Conservation (phyloP, 2,113 vertebrate genomes). For the Gymnogyps californianus region DNA sequence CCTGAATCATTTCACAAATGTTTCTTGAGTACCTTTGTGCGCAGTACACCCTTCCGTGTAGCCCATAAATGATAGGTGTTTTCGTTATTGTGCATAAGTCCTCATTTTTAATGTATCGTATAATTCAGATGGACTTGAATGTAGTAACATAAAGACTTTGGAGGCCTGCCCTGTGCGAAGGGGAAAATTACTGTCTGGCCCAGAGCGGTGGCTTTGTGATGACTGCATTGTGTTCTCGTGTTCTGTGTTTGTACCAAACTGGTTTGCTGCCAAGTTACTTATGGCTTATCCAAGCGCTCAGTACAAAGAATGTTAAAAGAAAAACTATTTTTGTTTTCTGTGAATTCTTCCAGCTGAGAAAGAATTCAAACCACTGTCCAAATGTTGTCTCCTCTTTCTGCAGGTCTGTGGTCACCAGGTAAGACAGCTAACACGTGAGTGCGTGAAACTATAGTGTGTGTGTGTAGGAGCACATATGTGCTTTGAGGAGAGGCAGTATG, state of each 20-base stretch:
- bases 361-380: not conserved
- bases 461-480: not conserved
- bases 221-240: conserved; percentile 20
- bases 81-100: not conserved
- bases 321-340: conserved; percentile 32
- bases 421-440: not conserved
- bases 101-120: not conserved
- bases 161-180: not conserved
- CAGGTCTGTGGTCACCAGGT: not conserved
- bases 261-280: conserved; percentile 36
- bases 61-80: not conserved
- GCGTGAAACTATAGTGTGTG: not conserved
- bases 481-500: not conserved
- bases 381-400: not conserved
- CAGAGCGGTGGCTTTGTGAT: conserved; percentile 35
- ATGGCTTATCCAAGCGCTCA: conserved; percentile 25
- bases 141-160: conserved; percentile 7
- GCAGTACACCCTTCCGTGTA: not conserved
- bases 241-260: conserved; percentile 42
- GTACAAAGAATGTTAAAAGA: conserved; percentile 38
- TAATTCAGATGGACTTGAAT: not conserved
- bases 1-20: not conserved
- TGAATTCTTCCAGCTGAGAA: conserved; percentile 24
- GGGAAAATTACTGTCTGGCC: conserved; percentile 52
- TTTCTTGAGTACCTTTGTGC: not conserved